Evolutionary conservation across 2,888 invertebrate genomes (phyloP).

Genomic region (Agrochola lychnidis): DNA sequence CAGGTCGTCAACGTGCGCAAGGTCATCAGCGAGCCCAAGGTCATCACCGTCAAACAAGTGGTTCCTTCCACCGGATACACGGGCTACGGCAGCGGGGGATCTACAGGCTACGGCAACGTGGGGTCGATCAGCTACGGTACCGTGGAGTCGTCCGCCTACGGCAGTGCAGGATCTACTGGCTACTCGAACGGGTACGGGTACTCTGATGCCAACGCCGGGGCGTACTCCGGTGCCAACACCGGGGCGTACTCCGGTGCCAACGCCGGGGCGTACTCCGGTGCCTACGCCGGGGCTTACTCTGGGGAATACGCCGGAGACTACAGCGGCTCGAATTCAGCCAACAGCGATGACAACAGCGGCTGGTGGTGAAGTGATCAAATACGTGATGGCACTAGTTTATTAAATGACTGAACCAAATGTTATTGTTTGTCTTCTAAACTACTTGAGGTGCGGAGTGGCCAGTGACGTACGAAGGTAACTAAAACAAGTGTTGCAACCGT

Average conservation of each 20-base stretch:
- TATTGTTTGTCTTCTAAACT: slow-evolving; percentile 2
- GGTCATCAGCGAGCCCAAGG: slow-evolving; percentile 60
- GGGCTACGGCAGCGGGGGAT: slow-evolving; percentile 43
- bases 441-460: neutral
- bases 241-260: slow-evolving; percentile 29
- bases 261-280: slow-evolving; percentile 14
- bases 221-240: slow-evolving; percentile 30
- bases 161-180: slow-evolving; percentile 1
- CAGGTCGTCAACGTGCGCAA: slow-evolving; percentile 64
- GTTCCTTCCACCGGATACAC: slow-evolving; percentile 54
- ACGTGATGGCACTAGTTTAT: slow-evolving; percentile 2
- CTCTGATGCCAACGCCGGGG: neutral
- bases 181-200: slow-evolving; percentile 32
- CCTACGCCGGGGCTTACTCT: slow-evolving; percentile 36
- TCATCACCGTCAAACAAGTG: slow-evolving; percentile 59
- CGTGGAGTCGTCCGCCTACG: slow-evolving; percentile 9
- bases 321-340: neutral
- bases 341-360: slow-evolving; percentile 6
- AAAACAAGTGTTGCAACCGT: neutral
- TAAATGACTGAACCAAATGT: slow-evolving; percentile 1
- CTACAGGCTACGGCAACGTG: slow-evolving; percentile 29
- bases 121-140: neutral
- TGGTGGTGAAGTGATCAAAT: slow-evolving; percentile 43
- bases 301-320: slow-evolving; percentile 20
- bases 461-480: neutral